phyloP scores from a whole-genome alignment of 2,113 vertebrate genomes.

The Andinoacara biseriatus region DNA sequence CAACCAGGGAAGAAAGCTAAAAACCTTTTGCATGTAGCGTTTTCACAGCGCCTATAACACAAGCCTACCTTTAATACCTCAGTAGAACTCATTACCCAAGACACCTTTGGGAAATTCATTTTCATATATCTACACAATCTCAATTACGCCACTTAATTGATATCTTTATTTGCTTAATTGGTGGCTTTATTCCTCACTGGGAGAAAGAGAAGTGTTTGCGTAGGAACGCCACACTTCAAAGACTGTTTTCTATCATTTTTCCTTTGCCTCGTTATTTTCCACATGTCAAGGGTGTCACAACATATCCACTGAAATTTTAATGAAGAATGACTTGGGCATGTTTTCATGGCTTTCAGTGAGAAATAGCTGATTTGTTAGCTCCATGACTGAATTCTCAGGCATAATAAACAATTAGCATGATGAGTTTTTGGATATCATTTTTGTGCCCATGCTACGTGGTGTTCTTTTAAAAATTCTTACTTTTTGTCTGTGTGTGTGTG shows the following conservation, averaged over 20 bases:
- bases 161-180: slow-evolving; percentile 83
- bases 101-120: slow-evolving; percentile 78
- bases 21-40: slow-evolving; percentile 24
- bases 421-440: neutral
- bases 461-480: neutral
- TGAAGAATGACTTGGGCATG: slow-evolving; percentile 52
- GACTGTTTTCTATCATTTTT: slow-evolving; percentile 44
- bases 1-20: slow-evolving; percentile 21
- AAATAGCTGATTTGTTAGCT: slow-evolving; percentile 41
- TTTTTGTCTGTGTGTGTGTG: no score
- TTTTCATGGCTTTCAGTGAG: slow-evolving; percentile 14
- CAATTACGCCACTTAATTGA: slow-evolving; percentile 82
- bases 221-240: slow-evolving; percentile 32
- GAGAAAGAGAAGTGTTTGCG: slow-evolving; percentile 25
- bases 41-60: slow-evolving; percentile 42
- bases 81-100: slow-evolving; percentile 72
- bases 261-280: slow-evolving; percentile 52
- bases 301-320: slow-evolving; percentile 49
- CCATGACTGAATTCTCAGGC: slow-evolving; percentile 17
- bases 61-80: slow-evolving; percentile 67
- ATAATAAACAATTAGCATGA: slow-evolving; percentile 47
- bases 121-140: slow-evolving; percentile 77
- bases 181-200: slow-evolving; percentile 48
- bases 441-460: neutral
- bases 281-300: slow-evolving; percentile 59